Percentiles rank a stretch among this genome's conserved stretches.
phyloP scores from a whole-genome alignment of 1,140 invertebrate genomes.

The Pentalonia nigronervosa region DNA sequence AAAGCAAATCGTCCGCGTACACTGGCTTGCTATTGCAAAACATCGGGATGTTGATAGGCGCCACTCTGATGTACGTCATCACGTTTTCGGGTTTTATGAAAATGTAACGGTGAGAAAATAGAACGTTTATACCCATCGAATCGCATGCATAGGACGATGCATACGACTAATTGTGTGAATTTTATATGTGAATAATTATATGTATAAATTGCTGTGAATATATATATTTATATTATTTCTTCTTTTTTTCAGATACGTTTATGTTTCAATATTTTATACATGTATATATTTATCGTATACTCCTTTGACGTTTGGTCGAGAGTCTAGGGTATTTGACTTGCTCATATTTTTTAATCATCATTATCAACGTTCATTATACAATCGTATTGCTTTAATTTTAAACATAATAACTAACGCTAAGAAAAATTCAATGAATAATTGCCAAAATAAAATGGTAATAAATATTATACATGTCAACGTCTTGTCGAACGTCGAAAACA shows the following conservation, averaged over 20 bases:
- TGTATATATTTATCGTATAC: background rate
- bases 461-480: background rate
- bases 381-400: background rate
- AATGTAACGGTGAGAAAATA: background rate
- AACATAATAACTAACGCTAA: background rate
- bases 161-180: background rate
- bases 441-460: background rate
- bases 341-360: background rate
- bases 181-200: background rate
- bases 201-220: background rate
- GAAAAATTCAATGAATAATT: background rate
- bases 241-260: background rate
- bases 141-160: background rate
- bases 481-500: background rate
- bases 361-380: background rate
- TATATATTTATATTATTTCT: background rate
- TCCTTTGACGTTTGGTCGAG: background rate
- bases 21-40: constrained; percentile 61
- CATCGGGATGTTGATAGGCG: constrained; percentile 60
- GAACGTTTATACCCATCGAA: background rate
- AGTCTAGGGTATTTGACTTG: background rate
- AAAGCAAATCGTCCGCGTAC: constrained; percentile 59
- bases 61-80: constrained; percentile 60
- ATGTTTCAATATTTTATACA: background rate
- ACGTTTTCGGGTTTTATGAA: constrained; percentile 50